phyloP scores from a whole-genome alignment of 2,888 invertebrate genomes.

The Subacronicta megacephala region DNA sequence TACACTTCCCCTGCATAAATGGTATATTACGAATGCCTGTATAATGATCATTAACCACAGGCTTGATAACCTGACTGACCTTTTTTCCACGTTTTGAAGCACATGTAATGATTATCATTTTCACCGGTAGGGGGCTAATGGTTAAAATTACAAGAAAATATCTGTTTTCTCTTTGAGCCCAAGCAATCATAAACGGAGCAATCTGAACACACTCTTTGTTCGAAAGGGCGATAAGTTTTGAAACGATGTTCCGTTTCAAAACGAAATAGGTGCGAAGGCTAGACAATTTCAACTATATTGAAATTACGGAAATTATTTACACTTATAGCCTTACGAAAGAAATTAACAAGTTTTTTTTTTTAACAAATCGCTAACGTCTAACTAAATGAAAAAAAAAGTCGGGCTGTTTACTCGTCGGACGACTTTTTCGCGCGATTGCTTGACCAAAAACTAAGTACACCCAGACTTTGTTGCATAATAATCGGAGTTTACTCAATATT shows the following conservation, averaged over 20 bases:
- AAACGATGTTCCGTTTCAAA: conserved; percentile 44
- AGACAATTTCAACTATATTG: conserved; percentile 51
- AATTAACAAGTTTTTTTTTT: conserved; percentile 51
- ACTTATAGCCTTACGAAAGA: conserved; percentile 55
- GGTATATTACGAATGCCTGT: too few relatives aligned
- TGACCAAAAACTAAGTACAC: conserved; percentile 2
- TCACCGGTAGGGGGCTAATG: too few relatives aligned
- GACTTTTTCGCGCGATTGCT: conserved; percentile 46
- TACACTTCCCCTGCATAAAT: too few relatives aligned
- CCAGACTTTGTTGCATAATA: neutral
- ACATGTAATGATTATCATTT: too few relatives aligned
- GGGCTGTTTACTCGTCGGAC: conserved; percentile 37
- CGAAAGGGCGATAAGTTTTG: conserved; percentile 47
- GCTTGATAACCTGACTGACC: too few relatives aligned
- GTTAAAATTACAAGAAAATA: too few relatives aligned
- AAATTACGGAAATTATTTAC: conserved; percentile 56
- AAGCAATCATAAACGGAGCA: conserved; percentile 9
- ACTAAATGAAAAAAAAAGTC: conserved; percentile 38
- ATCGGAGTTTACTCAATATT: neutral
- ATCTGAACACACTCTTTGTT: conserved; percentile 58
- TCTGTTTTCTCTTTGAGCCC: conserved; percentile 7
- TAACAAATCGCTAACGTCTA: conserved; percentile 55
- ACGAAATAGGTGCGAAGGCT: conserved; percentile 63
- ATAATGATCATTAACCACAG: too few relatives aligned
- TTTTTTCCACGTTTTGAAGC: too few relatives aligned